A percentile compares a stretch with the other conserved stretches of the same genome.
phyloP scores from a whole-genome alignment of 2,888 invertebrate species.

The Leptinotarsa tumamoca region DNA sequence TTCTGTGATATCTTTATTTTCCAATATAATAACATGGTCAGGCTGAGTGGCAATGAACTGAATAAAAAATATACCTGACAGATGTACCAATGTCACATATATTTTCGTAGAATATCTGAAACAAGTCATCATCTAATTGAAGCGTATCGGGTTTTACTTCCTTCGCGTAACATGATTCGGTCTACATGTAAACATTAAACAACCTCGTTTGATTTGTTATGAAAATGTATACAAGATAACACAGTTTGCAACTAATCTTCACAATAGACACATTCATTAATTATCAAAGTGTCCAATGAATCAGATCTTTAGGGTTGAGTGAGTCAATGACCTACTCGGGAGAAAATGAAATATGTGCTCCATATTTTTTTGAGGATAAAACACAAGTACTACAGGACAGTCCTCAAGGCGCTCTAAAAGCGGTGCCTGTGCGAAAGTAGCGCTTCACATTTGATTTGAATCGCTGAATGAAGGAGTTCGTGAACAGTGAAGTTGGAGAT shows the following conservation, averaged over 20 bases:
- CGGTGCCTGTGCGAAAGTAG: no score
- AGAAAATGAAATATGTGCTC: no score
- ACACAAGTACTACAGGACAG: no score
- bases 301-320: no score
- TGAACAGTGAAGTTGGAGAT: no score
- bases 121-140: background rate
- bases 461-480: no score
- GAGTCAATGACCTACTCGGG: no score
- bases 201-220: background rate
- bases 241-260: background rate
- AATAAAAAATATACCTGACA: background rate
- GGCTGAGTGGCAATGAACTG: background rate
- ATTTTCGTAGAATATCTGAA: background rate
- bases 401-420: no score
- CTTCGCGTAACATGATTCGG: background rate
- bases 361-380: no score
- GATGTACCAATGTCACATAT: background rate
- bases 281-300: no score
- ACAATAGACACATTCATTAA: background rate
- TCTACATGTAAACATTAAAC: conserved; percentile 3
- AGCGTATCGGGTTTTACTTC: background rate
- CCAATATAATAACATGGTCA: background rate
- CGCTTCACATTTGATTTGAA: no score
- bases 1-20: background rate
- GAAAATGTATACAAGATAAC: background rate